Evolutionary conservation across 2,888 invertebrate genomes (phyloP).

Genomic region (Gastracanthus pulcherrimus): DNA sequence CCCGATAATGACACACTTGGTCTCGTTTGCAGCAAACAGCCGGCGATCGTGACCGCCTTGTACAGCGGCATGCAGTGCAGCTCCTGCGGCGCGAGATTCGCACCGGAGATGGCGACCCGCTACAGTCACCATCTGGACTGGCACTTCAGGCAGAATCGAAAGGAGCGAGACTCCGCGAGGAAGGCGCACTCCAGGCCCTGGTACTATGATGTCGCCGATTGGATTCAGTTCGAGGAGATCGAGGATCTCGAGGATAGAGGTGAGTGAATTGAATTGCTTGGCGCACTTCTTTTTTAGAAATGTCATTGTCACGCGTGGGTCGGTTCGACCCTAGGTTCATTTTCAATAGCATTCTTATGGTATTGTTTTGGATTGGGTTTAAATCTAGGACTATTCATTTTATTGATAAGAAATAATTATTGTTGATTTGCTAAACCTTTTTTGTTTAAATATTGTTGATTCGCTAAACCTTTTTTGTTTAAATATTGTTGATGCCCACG

Average conservation of each 20-base stretch:
- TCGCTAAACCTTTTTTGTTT: no score
- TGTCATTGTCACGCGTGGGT: no score
- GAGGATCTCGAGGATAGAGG: constrained; percentile 94
- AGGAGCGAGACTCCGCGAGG: constrained; percentile 90
- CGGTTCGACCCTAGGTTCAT: background rate
- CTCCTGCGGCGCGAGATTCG: constrained; percentile 96
- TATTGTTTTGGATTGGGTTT: no score
- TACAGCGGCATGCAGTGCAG: constrained; percentile 97
- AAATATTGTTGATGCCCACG: no score
- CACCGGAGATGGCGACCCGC: constrained; percentile 91
- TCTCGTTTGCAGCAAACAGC: constrained; percentile 82
- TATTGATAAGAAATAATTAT: no score
- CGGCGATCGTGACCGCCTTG: constrained; percentile 83
- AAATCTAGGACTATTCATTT: no score
- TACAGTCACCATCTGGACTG: constrained; percentile 98
- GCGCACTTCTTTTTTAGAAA: no score
- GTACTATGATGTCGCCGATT: constrained; percentile 94
- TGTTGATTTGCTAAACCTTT: no score
- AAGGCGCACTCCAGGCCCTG: constrained; percentile 91
- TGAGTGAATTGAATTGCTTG: constrained; percentile 76
- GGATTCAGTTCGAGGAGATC: constrained; percentile 96
- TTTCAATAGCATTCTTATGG: background rate
- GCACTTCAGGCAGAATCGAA: constrained; percentile 97
- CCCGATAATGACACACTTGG: background rate
- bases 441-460: no score